Evolutionary conservation across 2,888 invertebrate genomes (phyloP).

Genomic region (Busseola fusca): DNA sequence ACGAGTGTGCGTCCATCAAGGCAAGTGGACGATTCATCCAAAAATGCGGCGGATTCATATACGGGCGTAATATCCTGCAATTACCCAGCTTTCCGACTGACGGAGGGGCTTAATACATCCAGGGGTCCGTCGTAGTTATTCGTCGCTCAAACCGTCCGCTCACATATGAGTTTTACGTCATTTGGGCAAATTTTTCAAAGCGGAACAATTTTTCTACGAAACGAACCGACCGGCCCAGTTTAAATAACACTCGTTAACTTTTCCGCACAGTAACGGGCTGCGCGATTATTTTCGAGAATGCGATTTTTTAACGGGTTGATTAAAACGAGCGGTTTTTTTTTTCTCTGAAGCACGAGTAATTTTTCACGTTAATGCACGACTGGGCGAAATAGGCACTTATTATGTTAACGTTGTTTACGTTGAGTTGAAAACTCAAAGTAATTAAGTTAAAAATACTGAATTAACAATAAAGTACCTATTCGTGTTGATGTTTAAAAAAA

Average conservation of each 20-base stretch:
- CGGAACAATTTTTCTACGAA: constrained; percentile 78
- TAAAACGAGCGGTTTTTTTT: constrained; percentile 70
- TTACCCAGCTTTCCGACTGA: constrained; percentile 72
- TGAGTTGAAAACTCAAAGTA: constrained; percentile 53
- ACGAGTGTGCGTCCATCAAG: constrained; percentile 35
- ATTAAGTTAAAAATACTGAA: constrained; percentile 60
- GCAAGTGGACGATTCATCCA: constrained; percentile 47
- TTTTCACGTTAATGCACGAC: constrained; percentile 73
- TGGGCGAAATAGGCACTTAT: constrained; percentile 67
- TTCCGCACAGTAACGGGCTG: constrained; percentile 76
- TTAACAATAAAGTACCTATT: constrained; percentile 44
- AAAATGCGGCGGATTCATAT: constrained; percentile 61
- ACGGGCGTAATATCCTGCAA: constrained; percentile 67
- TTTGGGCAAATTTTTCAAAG: constrained; percentile 85
- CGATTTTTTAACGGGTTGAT: constrained; percentile 83
- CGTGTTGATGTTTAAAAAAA: constrained; percentile 38
- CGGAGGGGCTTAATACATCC: constrained; percentile 70
- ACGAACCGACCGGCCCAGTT: constrained; percentile 71
- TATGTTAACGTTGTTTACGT: constrained; percentile 64
- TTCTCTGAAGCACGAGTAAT: constrained; percentile 69
- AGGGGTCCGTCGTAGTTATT: constrained; percentile 72
- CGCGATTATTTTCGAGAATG: constrained; percentile 82
- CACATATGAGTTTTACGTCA: constrained; percentile 85
- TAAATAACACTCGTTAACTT: constrained; percentile 88
- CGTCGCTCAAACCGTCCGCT: constrained; percentile 68